Evolutionary conservation across 2,797 vertebrate genomes (phyloP).

Genomic region (Rhinophrynus dorsalis): DNA sequence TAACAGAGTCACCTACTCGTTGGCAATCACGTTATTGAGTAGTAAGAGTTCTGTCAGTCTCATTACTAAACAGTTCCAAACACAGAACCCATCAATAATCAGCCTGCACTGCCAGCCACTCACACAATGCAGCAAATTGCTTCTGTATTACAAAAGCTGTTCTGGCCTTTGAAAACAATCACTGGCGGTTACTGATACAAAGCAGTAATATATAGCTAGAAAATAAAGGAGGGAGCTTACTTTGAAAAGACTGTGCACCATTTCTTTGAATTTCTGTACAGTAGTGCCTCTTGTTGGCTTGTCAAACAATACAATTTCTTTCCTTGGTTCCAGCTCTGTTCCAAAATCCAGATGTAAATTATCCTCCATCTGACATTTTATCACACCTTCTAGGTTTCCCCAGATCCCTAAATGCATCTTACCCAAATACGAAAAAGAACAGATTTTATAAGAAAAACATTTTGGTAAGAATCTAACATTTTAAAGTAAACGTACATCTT

Average conservation of each 20-base stretch:
- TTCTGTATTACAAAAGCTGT: not conserved
- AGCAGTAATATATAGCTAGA: not conserved
- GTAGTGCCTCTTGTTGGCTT: slow-evolving; percentile 94
- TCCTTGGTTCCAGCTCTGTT: slow-evolving; percentile 83
- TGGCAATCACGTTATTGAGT: slow-evolving; percentile 19
- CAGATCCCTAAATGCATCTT: slow-evolving; percentile 93
- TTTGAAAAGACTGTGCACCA: slow-evolving; percentile 91
- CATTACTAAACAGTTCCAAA: slow-evolving; percentile 19
- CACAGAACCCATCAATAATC: slow-evolving; percentile 13
- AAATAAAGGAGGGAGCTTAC: slow-evolving; percentile 62
- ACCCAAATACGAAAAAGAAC: no score
- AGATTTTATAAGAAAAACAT: no score
- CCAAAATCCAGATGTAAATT: slow-evolving; percentile 80
- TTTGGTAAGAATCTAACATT: no score
- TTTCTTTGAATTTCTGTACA: slow-evolving; percentile 95
- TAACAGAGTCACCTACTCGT: not conserved
- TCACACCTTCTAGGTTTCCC: slow-evolving; percentile 90
- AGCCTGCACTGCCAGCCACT: not conserved
- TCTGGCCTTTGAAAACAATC: not conserved
- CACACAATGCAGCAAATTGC: not conserved
- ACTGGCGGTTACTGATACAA: not conserved
- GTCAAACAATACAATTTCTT: slow-evolving; percentile 82
- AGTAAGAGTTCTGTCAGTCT: slow-evolving; percentile 4
- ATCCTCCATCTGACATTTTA: slow-evolving; percentile 94
- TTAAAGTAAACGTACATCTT: no score